Conservation (phyloP, 2,113 vertebrate genomes). For the Monopterus albus region DNA sequence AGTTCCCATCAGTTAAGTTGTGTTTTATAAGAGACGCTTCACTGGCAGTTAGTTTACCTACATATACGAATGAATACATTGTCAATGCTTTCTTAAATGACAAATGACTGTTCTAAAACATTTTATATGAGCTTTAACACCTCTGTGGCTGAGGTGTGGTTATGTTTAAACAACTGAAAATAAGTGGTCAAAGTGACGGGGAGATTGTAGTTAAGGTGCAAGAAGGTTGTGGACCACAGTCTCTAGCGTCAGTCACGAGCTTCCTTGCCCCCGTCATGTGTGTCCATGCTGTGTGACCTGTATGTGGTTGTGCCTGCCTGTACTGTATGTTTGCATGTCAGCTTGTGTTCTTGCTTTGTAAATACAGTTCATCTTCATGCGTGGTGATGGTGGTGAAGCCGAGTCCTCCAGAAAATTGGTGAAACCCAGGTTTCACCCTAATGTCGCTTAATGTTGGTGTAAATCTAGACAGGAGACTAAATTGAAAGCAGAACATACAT, state of each 20-base stretch:
- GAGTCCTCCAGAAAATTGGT: neutral
- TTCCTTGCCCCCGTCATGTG: neutral
- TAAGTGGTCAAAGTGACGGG: neutral
- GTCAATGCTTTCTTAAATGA: no score
- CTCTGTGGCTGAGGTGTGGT: neutral
- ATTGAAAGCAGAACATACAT: neutral
- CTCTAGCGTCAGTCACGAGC: neutral
- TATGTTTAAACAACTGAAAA: neutral
- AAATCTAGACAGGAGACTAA: neutral
- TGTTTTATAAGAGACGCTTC: no score
- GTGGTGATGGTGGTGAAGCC: neutral
- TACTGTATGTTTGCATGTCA: conserved; percentile 32
- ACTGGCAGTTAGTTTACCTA: no score
- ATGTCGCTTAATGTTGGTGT: neutral
- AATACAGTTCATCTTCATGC: neutral
- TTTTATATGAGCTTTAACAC: neutral
- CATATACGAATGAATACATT: no score
- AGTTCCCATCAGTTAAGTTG: neutral
- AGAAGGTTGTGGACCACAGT: neutral
- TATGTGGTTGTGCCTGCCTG: neutral
- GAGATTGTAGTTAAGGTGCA: no score
- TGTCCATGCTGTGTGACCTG: neutral
- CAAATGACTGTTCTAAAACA: neutral
- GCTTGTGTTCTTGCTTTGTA: neutral
- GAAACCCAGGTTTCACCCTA: neutral